Base-by-base conservation (phyloP, 2,888 invertebrate species). In the Doris montereyensis region DNA sequence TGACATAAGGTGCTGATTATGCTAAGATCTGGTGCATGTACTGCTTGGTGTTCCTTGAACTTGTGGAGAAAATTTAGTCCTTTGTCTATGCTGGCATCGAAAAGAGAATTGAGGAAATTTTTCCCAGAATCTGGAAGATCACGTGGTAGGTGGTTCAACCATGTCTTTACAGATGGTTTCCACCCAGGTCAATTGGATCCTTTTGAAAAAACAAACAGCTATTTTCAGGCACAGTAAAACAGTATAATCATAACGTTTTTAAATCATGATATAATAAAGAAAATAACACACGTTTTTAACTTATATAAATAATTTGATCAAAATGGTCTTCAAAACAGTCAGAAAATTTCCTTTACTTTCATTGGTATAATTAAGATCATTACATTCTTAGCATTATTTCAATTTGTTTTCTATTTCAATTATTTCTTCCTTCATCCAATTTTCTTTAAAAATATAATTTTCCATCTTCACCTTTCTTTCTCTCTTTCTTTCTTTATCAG, bases 111-210 rank as follows among this genome's bases (percentile, higher is more conserved):
- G 30, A 91, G 88, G 79, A 90, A 88, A 30, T 82, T 81, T 74
- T 86, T 86, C n/a, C 88, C 91, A 75, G 87, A 87, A 58, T 90
- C 90, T 1, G 91, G 91, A 78, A 91, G 82, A 26, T 89, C 89
- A 32, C 87, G 81, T 0, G 89, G 88, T 35, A 91, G 84, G 1
- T 85, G 82, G 75, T 86, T 85, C 24, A 91, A 77, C 91, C 91
- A 91, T 4, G 90, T 90, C 81, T 87, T 88, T 2, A 91, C 90
- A 83, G 83, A 90, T 0, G 91, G 90, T 77, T 83, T 85, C 91
- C 91, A 91, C 26, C 91, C 90, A 91, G 85, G 75, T 91, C 90
- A 28, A 90, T 88, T 17, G 90, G 91, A 77, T 91, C 91, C 91
- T 91, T 78, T 2, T 57, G 30, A 72, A 41, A 26, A 10, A 32